Conservation (phyloP, 2,797 vertebrate species). For the Sphenopsis melanotis region DNA sequence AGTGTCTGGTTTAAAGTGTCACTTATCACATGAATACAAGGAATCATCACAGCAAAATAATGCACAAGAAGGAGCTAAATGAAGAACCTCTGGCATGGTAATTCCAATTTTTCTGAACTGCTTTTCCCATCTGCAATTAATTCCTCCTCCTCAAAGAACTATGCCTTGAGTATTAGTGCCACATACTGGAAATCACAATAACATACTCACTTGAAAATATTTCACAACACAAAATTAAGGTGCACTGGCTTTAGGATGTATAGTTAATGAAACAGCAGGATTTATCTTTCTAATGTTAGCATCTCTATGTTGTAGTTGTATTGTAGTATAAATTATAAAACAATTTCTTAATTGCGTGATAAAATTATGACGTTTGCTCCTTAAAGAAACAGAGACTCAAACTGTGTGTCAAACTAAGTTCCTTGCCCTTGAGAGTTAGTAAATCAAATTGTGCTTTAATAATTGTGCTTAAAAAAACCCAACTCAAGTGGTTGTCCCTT, state of each 20-base stretch:
- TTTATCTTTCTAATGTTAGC: neutral
- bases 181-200: constrained; percentile 34
- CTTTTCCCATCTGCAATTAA: neutral
- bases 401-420: neutral
- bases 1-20: neutral
- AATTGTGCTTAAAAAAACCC: neutral
- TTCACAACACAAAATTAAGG: neutral
- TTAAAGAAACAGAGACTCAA: neutral
- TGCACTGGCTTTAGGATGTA: neutral
- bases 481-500: neutral
- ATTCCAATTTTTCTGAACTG: neutral
- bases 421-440: neutral
- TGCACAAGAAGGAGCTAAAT: neutral
- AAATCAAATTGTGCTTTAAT: neutral
- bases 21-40: neutral
- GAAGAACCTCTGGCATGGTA: neutral
- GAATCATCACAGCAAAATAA: neutral
- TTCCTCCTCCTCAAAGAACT: neutral
- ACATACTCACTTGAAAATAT: neutral
- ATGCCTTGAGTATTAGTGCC: constrained; percentile 44
- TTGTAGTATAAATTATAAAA: neutral
- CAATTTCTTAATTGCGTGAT: neutral
- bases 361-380: neutral
- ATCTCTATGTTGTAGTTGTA: neutral
- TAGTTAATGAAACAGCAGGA: neutral